These are phyloP conservation scores for Numida meleagris DNA, from an alignment of 2,113 vertebrate genomes.

Conservation along the genomic window DNA sequence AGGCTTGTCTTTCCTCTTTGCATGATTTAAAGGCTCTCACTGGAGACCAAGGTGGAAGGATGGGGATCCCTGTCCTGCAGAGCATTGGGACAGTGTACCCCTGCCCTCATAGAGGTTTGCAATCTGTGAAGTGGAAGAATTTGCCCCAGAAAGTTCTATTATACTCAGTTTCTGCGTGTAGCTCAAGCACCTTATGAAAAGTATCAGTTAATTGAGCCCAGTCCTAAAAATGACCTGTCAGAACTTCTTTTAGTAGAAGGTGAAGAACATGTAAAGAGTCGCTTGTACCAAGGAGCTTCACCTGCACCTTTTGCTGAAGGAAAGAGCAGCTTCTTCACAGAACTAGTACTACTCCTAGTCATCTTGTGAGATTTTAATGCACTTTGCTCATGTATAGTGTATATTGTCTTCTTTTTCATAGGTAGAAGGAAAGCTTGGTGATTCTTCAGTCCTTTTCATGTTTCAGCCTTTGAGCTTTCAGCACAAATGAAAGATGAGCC, in stretches of 20 bases:
- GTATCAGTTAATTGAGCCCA: background rate
- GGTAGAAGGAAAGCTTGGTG: background rate
- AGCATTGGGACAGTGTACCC: background rate
- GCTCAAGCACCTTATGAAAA: background rate
- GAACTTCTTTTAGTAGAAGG: background rate
- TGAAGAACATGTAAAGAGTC: background rate
- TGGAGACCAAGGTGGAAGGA: background rate
- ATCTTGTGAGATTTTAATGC: background rate
- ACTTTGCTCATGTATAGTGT: background rate
- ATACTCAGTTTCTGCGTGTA: background rate
- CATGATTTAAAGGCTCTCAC: background rate
- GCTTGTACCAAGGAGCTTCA: background rate
- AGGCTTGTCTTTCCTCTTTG: background rate
- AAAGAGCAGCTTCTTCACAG: background rate
- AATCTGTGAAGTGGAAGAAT: background rate
- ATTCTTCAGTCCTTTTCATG: background rate
- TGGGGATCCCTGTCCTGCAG: background rate
- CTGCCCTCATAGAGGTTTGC: too few species aligned
- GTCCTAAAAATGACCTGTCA: background rate
- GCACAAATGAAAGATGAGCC: background rate
- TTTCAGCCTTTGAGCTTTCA: background rate
- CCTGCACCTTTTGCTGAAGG: background rate
- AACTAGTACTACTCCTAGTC: background rate
- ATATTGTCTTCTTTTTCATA: background rate
- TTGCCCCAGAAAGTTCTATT: background rate